Percentiles rank a stretch among this genome's conserved stretches.
Conservation (phyloP, 2,113 vertebrate species). For the Podarcis raffonei region DNA sequence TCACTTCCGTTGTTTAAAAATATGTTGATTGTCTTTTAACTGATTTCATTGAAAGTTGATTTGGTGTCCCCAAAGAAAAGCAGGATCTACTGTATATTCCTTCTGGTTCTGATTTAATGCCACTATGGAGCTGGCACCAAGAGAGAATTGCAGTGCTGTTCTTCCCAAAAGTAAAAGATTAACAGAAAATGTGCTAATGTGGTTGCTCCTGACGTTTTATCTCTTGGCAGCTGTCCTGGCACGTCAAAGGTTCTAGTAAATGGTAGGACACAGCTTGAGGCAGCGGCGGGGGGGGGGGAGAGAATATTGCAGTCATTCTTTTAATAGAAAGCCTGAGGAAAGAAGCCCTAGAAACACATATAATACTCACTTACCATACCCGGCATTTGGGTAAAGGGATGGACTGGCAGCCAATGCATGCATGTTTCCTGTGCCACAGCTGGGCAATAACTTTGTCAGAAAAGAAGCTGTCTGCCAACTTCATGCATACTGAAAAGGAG, state of each 20-base stretch:
- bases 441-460: no score
- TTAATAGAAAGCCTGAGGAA: no score
- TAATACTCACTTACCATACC: not conserved
- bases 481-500: no score
- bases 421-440: no score
- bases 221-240: not conserved
- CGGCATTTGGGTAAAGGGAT: no score
- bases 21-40: no score
- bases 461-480: no score
- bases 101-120: not conserved
- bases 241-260: not conserved
- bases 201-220: not conserved
- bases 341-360: not conserved
- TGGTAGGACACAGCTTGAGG: not conserved
- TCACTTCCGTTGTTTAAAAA: no score
- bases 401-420: no score
- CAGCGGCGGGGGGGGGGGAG: no score
- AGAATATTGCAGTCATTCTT: no score
- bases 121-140: not conserved
- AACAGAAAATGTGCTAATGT: not conserved
- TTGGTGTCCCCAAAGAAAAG: not conserved
- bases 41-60: not conserved
- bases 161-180: constrained; percentile 2
- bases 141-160: not conserved
- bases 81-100: no score